Evolutionary conservation across 2,888 invertebrate species (phyloP).

Genomic region (Leucoma salicis): DNA sequence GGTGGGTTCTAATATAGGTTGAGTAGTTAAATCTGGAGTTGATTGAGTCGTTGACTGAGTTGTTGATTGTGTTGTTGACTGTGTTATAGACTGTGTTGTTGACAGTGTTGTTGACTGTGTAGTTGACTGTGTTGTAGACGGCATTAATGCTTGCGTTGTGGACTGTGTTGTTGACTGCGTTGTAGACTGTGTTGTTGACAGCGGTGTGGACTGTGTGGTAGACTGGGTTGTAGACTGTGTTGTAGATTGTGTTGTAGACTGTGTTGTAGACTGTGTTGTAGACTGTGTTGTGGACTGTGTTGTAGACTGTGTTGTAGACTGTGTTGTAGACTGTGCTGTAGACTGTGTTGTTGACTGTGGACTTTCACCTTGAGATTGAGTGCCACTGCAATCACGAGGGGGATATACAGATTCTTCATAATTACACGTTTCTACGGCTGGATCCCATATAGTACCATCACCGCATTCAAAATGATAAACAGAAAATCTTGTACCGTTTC

Average conservation of each 20-base stretch:
- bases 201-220: constrained; percentile 28
- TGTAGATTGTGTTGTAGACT: constrained; percentile 29
- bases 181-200: constrained; percentile 10
- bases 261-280: constrained; percentile 13
- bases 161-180: constrained; percentile 34
- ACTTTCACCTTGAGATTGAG: constrained; percentile 49
- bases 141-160: constrained; percentile 17
- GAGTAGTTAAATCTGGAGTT: constrained; percentile 32
- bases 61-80: constrained; percentile 14
- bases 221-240: constrained; percentile 38
- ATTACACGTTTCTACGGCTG: constrained; percentile 85
- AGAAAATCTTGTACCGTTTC: constrained; percentile 79
- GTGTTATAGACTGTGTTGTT: constrained; percentile 32
- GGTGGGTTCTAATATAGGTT: constrained; percentile 22
- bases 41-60: constrained; percentile 34
- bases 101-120: no score
- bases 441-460: constrained; percentile 88
- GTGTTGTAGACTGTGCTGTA: constrained; percentile 33
- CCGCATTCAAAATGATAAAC: constrained; percentile 86
- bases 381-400: constrained; percentile 64
- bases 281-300: constrained; percentile 20
- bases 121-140: constrained; percentile 23
- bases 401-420: constrained; percentile 85
- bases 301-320: constrained; percentile 28
- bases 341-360: constrained; percentile 24